Evolutionary conservation across 2,888 invertebrate genomes (phyloP), one percentile per base, ranked within the genome.

Genomic region (Tenthredo mesomela): DNA sequence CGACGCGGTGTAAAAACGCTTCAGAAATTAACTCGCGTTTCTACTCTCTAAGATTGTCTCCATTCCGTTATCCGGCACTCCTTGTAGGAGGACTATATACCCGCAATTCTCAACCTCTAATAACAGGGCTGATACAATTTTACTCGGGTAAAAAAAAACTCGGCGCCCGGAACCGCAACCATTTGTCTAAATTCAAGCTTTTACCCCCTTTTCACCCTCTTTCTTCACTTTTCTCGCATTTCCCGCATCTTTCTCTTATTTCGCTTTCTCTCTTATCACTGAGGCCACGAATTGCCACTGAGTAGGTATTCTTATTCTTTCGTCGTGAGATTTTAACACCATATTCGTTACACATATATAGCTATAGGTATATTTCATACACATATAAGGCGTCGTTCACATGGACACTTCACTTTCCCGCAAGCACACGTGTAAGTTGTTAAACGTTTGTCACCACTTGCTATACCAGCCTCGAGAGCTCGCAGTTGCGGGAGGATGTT

Each of bases 391-490:
- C n/a, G 1, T 18, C 67, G 70, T 82, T 82, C 82, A 82, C 82
- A 70, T 70, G 67, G 7, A 80, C 80, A 40, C 21, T n/a, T 21
- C 9, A 21, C 3, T n/a, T 2, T 29, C 50, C 7, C 1, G 18
- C 54, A 10, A 54, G 33, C 82, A 82, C 82, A 82, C 67, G 82
- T 82, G 82, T 47, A 82, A 18, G 82, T 82, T 82, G 82, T 82
- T 82, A 82, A 82, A 82, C 82, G 82, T 82, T 82, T 82, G 82
- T 82, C 70, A 67, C 82, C 82, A 82, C 82, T 82, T 58, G 70
- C 82, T 3, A 29, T 29, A 58, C 61, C 6, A 40, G 37, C 80
- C 18, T 25, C 21, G 80, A 65, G 80, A 65, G 61, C 61, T 61
- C 18, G n/a, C n/a, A 80, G 82, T 50, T 47, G n/a, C n/a, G n/a